Evolutionary conservation across 2,113 vertebrate genomes (phyloP).

Genomic region (Podilymbus podiceps): DNA sequence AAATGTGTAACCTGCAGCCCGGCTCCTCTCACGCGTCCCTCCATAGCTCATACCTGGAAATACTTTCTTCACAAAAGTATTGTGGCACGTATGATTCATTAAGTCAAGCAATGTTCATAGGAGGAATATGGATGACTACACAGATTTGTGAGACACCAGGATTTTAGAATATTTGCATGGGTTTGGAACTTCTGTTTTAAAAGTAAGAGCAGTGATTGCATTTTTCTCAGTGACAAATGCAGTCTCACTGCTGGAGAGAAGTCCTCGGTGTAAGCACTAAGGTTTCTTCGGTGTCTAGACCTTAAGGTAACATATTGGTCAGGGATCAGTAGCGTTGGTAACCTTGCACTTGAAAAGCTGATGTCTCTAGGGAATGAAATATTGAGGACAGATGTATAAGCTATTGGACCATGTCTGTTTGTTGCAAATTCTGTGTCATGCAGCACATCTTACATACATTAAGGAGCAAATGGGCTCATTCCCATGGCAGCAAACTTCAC

Average conservation of each 20-base stretch:
- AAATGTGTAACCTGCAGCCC: not conserved
- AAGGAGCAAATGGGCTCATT: constrained; percentile 49
- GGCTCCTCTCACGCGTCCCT: not conserved
- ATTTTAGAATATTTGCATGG: not conserved
- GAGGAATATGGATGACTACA: not conserved
- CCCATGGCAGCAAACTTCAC: constrained; percentile 32
- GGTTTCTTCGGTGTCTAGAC: not conserved
- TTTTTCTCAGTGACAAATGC: not conserved
- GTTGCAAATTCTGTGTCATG: not conserved
- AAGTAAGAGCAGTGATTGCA: not conserved
- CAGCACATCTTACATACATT: constrained; percentile 51
- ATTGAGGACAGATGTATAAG: constrained; percentile 53
- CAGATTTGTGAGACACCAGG: not conserved
- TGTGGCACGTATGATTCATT: not conserved
- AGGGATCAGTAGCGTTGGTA: not conserved
- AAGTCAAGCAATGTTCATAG: not conserved
- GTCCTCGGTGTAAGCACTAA: not conserved
- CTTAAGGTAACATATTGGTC: not conserved
- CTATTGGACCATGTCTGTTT: accelerated
- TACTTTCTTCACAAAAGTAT: not conserved
- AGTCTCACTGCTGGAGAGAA: not conserved
- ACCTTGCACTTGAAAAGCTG: constrained; percentile 17
- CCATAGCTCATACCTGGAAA: not conserved
- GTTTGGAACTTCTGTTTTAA: not conserved
- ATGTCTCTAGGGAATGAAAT: not conserved